Evolutionary conservation across 2,797 vertebrate genomes (phyloP).

Genomic region (Carduelis carduelis): DNA sequence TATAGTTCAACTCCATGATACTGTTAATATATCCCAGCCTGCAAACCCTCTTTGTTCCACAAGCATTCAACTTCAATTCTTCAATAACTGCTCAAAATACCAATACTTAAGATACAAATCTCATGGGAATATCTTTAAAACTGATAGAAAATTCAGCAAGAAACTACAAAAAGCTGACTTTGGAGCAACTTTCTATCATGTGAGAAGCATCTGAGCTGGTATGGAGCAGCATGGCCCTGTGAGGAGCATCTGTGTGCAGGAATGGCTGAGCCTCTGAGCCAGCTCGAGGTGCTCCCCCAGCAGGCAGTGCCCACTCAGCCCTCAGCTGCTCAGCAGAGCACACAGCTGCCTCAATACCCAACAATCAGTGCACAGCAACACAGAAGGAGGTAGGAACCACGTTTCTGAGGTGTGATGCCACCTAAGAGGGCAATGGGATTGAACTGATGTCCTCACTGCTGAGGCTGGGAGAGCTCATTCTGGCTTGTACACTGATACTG

Average conservation of each 20-base stretch:
- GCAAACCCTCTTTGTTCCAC: background rate
- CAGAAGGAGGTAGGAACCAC: background rate
- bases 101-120: background rate
- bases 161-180: background rate
- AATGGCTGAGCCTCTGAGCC: background rate
- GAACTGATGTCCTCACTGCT: background rate
- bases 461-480: background rate
- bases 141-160: background rate
- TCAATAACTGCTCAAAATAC: background rate
- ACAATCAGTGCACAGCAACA: rapidly evolving
- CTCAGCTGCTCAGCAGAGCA: background rate
- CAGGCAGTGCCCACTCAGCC: background rate
- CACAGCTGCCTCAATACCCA: background rate
- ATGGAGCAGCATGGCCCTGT: background rate
- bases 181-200: background rate
- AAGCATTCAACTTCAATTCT: background rate
- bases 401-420: background rate
- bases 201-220: background rate
- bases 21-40: background rate
- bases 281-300: rapidly evolving
- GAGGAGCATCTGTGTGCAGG: background rate
- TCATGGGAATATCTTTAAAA: background rate
- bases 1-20: background rate
- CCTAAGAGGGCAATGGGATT: background rate
- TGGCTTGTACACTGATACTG: background rate